Percentiles rank a stretch among this genome's conserved stretches.
Evolutionary conservation across 92 coral and sea anemone genomes (phyloP).

Genomic region (Nematostella vectensis): DNA sequence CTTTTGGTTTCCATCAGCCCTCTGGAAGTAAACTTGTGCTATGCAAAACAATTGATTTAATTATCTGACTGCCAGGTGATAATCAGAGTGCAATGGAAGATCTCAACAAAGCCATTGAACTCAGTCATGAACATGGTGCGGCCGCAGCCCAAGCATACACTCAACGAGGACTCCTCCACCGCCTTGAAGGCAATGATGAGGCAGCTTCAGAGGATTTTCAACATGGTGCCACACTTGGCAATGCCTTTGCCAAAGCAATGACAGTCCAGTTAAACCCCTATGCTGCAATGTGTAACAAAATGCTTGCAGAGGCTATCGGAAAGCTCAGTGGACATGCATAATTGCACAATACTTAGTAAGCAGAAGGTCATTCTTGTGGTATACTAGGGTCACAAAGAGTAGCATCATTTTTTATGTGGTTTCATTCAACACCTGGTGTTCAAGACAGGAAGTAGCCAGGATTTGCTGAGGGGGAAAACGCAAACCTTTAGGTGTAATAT

Average conservation of each 20-base stretch:
- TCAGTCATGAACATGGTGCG: slow-evolving; percentile 50
- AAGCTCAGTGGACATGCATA: slow-evolving; percentile 21
- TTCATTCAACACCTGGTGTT: no score
- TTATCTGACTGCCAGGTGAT: slow-evolving; percentile 45
- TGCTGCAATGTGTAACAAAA: slow-evolving; percentile 97
- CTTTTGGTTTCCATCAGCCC: no score
- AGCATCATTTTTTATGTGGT: no score
- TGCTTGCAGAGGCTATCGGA: slow-evolving; percentile 90
- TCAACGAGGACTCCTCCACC: slow-evolving; percentile 78
- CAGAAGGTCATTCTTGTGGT: no score
- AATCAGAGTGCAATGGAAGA: slow-evolving; percentile 61
- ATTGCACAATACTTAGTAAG: no score
- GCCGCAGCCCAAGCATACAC: slow-evolving; percentile 91
- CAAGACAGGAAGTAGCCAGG: no score
- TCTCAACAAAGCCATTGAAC: slow-evolving; percentile 71
- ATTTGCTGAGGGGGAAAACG: no score
- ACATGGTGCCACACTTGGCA: slow-evolving; percentile 76
- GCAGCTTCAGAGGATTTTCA: slow-evolving; percentile 66
- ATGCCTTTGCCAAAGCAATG: slow-evolving; percentile 86
- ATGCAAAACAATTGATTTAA: no score
- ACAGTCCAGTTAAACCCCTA: slow-evolving; percentile 86
- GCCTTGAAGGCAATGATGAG: slow-evolving; percentile 67
- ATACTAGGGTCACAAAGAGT: no score
- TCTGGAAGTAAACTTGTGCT: no score
- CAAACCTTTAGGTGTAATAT: no score